These are phyloP conservation scores for Spinibarbus caldwelli DNA, from an alignment of 2,797 vertebrate species.

Conservation along the genomic window DNA sequence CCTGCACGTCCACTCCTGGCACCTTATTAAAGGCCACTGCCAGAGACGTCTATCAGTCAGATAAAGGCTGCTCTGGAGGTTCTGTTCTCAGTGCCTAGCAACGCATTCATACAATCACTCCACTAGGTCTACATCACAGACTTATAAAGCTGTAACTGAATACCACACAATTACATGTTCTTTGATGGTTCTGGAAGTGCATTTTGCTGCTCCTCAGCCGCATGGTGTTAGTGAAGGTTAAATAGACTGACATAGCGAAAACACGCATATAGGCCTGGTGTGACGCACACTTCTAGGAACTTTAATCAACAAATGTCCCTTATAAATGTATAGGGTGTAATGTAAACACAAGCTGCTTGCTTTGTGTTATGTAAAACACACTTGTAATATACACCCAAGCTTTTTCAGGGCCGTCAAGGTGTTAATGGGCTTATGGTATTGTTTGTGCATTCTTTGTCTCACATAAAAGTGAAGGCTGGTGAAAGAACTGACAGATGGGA, in stretches of 20 bases:
- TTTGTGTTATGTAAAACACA: conserved; percentile 49
- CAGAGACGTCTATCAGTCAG: conserved; percentile 49
- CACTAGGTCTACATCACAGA: neutral
- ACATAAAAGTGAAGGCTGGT: conserved; percentile 18
- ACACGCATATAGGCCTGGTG: neutral
- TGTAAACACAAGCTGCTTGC: conserved; percentile 47
- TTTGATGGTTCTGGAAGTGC: conserved; percentile 22
- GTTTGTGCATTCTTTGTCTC: conserved; percentile 42
- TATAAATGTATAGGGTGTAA: conserved; percentile 41
- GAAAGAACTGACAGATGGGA: conserved; percentile 39
- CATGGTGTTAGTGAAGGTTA: conserved; percentile 2
- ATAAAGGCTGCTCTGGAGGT: conserved; percentile 36
- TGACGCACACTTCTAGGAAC: conserved; percentile 32
- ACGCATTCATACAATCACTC: conserved; percentile 1
- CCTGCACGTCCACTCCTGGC: conserved; percentile 44
- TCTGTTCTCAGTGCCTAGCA: conserved; percentile 45
- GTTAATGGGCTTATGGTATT: conserved; percentile 49
- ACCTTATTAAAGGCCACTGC: conserved; percentile 35
- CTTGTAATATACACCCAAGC: conserved; percentile 5
- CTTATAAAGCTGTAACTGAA: conserved; percentile 27
- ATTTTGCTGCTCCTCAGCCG: too few species aligned
- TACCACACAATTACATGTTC: conserved; percentile 47
- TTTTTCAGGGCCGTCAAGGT: conserved; percentile 46
- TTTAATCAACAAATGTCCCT: conserved; percentile 33
- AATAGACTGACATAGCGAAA: conserved; percentile 38